Evolutionary conservation across 1,140 invertebrate genomes (phyloP).

Genomic region (Leptinotarsa undecemlineata): DNA sequence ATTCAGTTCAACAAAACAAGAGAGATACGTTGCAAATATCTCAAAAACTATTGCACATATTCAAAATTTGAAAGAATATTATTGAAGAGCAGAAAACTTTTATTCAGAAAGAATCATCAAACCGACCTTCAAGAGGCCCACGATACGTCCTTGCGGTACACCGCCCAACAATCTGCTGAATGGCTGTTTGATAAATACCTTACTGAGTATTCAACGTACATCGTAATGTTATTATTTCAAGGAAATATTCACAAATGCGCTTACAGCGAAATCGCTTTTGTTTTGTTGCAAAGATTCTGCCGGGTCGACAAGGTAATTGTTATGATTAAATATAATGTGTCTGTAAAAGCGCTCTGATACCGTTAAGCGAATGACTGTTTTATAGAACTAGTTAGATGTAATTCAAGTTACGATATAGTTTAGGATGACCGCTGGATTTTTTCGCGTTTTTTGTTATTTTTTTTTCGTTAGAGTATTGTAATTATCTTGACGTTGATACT

Average conservation of each 20-base stretch:
- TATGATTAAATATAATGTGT: conserved; percentile 16
- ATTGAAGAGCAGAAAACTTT: no score
- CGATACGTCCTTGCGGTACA: no score
- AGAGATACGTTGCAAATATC: no score
- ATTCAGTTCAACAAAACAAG: no score
- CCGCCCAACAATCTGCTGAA: no score
- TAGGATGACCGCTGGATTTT: not conserved
- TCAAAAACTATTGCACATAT: no score
- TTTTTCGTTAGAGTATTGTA: not conserved
- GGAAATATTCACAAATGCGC: conserved; percentile 14
- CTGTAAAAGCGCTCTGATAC: conserved; percentile 1
- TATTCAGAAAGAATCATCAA: no score
- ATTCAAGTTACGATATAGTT: not conserved
- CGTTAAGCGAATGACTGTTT: conserved; percentile 3
- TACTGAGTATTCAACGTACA: no score
- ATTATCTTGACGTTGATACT: not conserved
- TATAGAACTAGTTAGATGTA: not conserved
- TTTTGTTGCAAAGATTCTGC: conserved; percentile 14
- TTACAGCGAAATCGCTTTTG: conserved; percentile 11
- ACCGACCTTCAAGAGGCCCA: no score
- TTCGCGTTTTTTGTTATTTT: not conserved
- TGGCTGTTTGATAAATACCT: no score
- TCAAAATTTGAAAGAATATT: no score
- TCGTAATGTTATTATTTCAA: conserved; percentile 2
- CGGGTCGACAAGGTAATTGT: conserved; percentile 14